Percentiles rank a stretch among this genome's conserved stretches.
Evolutionary conservation across 2,888 invertebrate genomes (phyloP).

Genomic region (Plebejus melissa): DNA sequence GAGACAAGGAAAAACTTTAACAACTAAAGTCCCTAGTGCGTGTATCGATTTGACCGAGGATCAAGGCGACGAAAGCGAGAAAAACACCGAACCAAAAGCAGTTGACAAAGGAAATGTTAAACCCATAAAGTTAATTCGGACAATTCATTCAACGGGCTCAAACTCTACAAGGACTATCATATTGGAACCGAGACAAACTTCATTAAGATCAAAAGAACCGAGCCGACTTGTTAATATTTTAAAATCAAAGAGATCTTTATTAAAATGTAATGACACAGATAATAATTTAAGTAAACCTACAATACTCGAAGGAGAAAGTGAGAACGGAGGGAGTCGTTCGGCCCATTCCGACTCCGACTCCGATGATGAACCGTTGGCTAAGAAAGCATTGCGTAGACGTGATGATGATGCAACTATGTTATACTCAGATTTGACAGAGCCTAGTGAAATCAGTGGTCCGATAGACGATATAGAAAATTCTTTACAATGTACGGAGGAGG

Average conservation of each 20-base stretch:
- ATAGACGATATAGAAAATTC: not conserved
- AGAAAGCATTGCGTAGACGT: constrained; percentile 48
- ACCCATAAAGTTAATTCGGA: constrained; percentile 15
- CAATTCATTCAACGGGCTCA: constrained; percentile 5
- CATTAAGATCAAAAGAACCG: not conserved
- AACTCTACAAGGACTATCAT: not conserved
- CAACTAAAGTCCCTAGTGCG: not conserved
- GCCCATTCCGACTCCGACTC: constrained; percentile 39
- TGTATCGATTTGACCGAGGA: constrained; percentile 61
- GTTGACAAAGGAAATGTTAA: not conserved
- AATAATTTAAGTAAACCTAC: constrained; percentile 13
- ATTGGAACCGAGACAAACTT: constrained; percentile 3
- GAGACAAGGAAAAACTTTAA: not conserved
- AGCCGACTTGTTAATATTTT: not conserved
- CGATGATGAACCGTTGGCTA: constrained; percentile 63
- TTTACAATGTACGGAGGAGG: not conserved
- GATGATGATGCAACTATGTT: constrained; percentile 24
- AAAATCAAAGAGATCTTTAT: not conserved
- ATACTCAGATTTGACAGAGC: not conserved
- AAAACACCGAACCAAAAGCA: constrained; percentile 8
- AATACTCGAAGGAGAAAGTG: constrained; percentile 28
- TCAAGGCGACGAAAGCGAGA: constrained; percentile 29
- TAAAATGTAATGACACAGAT: not conserved
- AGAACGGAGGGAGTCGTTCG: constrained; percentile 11
- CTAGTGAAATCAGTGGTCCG: not conserved